phyloP scores from a whole-genome alignment of 2,888 invertebrate species.

The Suillia variegata region DNA sequence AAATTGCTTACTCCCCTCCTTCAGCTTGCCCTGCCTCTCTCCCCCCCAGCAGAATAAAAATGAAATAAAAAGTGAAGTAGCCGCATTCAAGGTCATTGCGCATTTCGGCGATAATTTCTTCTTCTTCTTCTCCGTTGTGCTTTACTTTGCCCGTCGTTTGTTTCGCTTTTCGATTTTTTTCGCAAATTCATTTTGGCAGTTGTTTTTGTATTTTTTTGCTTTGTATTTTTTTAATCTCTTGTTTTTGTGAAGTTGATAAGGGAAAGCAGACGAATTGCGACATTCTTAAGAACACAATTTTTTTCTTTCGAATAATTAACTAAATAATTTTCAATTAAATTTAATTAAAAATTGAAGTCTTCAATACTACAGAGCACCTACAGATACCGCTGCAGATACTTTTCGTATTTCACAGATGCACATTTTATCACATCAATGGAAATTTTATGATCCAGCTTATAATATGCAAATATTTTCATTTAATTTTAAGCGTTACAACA shows the following conservation, averaged over 20 bases:
- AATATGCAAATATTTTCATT: too few species aligned
- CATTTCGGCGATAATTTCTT: background rate
- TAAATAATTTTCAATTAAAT: too few species aligned
- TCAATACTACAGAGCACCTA: too few species aligned
- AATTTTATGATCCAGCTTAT: too few species aligned
- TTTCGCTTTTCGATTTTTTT: background rate
- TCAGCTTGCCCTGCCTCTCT: background rate
- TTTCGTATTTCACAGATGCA: too few species aligned
- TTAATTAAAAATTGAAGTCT: too few species aligned
- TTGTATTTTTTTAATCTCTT: background rate
- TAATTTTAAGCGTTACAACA: too few species aligned
- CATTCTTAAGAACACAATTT: background rate
- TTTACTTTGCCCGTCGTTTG: background rate
- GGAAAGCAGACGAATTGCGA: background rate
- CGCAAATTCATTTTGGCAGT: background rate
- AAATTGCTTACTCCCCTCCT: background rate
- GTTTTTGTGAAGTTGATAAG: constrained; percentile 3
- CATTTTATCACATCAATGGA: too few species aligned
- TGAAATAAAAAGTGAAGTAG: background rate
- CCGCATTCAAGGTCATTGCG: background rate
- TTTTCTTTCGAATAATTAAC: too few species aligned
- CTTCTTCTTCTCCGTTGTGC: background rate
- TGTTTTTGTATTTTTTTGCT: constrained; percentile 9
- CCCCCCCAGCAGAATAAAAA: background rate
- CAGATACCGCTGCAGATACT: too few species aligned